Evolutionary conservation across 2,113 vertebrate genomes (phyloP).

Genomic region (Semnornis frantzii): DNA sequence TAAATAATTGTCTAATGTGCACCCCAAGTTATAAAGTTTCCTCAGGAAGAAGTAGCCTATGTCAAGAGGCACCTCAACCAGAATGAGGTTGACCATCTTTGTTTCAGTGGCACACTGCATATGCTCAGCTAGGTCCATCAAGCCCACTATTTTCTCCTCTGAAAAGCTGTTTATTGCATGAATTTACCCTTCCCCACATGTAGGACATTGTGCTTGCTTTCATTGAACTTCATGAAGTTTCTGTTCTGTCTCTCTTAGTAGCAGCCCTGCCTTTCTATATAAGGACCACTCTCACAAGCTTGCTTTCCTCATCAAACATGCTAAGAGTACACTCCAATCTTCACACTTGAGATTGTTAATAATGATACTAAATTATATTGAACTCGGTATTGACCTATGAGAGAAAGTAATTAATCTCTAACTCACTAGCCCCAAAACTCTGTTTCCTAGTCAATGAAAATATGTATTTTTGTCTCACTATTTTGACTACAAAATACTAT

Average conservation of each 20-base stretch:
- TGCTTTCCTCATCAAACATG: neutral
- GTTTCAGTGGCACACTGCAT: neutral
- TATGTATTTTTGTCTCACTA: neutral
- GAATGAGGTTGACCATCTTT: fast-evolving
- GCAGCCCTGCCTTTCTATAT: neutral
- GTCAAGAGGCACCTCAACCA: neutral
- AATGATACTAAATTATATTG: neutral
- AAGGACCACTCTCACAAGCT: neutral
- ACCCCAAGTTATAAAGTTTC: neutral
- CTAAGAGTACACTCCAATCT: neutral
- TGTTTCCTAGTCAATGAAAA: neutral
- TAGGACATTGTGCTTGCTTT: neutral
- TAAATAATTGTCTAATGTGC: neutral
- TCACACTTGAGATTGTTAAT: neutral
- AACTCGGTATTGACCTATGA: neutral
- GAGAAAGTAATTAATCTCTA: neutral
- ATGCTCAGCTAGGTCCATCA: neutral
- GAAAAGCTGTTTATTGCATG: neutral
- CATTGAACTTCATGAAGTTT: neutral
- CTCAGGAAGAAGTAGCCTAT: neutral
- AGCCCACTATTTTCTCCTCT: neutral
- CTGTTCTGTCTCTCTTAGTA: neutral
- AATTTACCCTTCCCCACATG: neutral
- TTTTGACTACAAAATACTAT: neutral
- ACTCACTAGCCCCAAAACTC: neutral